Evolutionary conservation across 2,888 invertebrate genomes (phyloP), one percentile per base, ranked within the genome.

Genomic region (Criorhina ranunculi): DNA sequence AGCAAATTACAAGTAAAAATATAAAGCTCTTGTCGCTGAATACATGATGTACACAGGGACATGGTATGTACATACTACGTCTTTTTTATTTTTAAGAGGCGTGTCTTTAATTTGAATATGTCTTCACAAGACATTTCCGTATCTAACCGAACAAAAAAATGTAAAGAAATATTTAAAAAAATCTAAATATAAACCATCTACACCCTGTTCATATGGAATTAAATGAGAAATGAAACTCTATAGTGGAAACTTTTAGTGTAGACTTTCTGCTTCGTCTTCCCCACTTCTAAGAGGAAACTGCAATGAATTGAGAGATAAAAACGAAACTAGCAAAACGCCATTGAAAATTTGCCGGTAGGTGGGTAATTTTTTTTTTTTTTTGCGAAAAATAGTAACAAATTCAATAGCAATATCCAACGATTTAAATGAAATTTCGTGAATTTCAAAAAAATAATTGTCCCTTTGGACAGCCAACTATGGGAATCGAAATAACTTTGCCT

Each of bases 141-240:
- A 8, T 35, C 8, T 9, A 4, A 5, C n/a, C 5, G 4, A 42
- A 42, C 15, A 15, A 7, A 42, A 15, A 40, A 12, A 40, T 12
- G 3, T 11, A 37, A 42, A 42, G 15, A 42, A 12, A 9, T 29
- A 5, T 29, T 8, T 49, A 51, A 5, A 9, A 17, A 31, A 73
- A 9, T 64, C 75, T 75, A 75, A 66, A 67, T 42, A 76, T 66
- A 76, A 59, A 40, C 59, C 7, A 3, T 51, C 7, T 62, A 81
- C 76, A 76, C 76, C 76, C 81, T 76, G 76, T 76, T 31, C 19
- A 51, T 6, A 8, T 0, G 81, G 69, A 81, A 76, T 70, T 7
- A 8, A 15, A 69, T 76, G 76, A 49, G 33, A 81, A 76, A 81
- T 70, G 81, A 70, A 81, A 76, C 62, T 15, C 11, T 35, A 69